Base-by-base conservation (phyloP, 2,888 invertebrate genomes). In the Dendrolimus houi region DNA sequence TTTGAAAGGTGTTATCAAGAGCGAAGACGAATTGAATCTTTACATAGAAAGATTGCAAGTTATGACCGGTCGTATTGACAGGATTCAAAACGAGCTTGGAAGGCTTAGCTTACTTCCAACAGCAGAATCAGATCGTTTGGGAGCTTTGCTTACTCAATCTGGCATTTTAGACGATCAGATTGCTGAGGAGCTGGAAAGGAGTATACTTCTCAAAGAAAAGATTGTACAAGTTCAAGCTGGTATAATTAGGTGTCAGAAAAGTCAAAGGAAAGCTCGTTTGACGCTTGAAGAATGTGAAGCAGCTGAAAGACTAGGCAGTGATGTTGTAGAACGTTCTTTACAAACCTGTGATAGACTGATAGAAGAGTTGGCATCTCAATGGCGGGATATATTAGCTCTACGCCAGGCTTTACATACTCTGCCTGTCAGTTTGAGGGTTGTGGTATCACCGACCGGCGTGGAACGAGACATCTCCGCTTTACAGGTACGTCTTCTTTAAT, bases 21-120 rank as follows among this genome's bases (percentile, higher is more conserved):
- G 94, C 57, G 96, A 96, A 70, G 96, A 97, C 66, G 96, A 97
- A 72, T 87, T 97, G 0, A 94, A 94, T 67, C 86, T 96, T 8
- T 96, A 96, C 72, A 94, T 96, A 9, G 96, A 97, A 79, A 91
- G 96, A 56, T 85, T 96, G 9, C 96, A 96, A 83, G 94, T 96
- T 0, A 92, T 96, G 81, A 94, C 93, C 52, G 92, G 93, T 3
- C 92, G 96, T 12, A 93, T 96, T n/a, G 94, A 94, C 58, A 92
- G 94, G 55, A 96, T 96, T 63, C 95, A 96, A 71, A 95, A 96
- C 71, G 96, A 96, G 76, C 85, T 96, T 29, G 95, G 96, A 0
- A 92, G 95, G 59, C 82, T 96, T 54, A 96, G 96, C 52, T 85
- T 96, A 53, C 82, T 96, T 7, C 94, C 95, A 1, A 94, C 95